Evolutionary conservation across 2,113 vertebrate species (phyloP), one percentile per base, ranked within the genome.

Genomic region (Pterophyllum scalare): DNA sequence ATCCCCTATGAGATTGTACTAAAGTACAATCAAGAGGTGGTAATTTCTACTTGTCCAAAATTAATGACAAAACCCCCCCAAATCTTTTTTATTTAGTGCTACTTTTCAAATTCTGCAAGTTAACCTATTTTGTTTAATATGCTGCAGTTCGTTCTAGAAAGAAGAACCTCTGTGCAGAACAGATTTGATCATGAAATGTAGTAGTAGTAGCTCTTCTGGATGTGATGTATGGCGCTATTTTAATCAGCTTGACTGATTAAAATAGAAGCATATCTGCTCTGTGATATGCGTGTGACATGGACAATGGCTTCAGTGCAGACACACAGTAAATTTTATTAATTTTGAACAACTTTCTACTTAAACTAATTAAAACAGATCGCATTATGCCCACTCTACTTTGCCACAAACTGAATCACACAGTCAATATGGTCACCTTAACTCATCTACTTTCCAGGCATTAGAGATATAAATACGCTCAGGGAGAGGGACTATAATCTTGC

Each of bases 381-480:
- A 54, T 54, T 35, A 15, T 13, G 59, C 7, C 54, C 46, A 15
- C 24, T 59, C 28, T 5, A 6, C 20, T n/a, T 10, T 5, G 59
- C 26, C 28, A 60, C 13, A 83, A 82, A 74, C 26, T 61, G 17
- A 75, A 76, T 40, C 14, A 43, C 52, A 12, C 26, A 43, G 62
- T 80, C 67, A 86, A 70, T 80, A 46, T 14, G 40, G 26, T 57
- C 20, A 11, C 19, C 80, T 80, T 65, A 65, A 62, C 49, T 70
- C 61, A 81, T 78, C 38, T 40, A 31, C 24, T 72, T 72, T 72
- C 65, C 65, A 28, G 43, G 28, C 59, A 83, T 75, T 59, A 81
- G 28, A 80, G 20, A 24, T 61, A 59, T 65, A 75, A 85, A 61
- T 64, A 20, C n/a, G 54, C 33, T 54, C 15, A 26, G 78, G 13